phyloP scores from a whole-genome alignment of 2,797 vertebrate species.

The Bradypodion pumilum region DNA sequence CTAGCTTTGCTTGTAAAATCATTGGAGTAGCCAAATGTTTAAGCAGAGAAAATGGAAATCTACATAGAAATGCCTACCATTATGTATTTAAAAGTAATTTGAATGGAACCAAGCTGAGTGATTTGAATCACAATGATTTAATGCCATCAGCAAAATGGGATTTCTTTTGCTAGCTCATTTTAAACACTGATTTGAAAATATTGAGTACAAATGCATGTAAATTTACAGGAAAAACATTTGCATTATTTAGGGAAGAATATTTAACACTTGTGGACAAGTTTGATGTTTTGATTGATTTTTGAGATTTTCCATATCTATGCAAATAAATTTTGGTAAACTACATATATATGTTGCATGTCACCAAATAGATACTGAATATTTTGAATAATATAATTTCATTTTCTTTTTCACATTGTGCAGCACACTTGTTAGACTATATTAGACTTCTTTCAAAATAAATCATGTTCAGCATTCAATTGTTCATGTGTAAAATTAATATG shows the following conservation, averaged over 20 bases:
- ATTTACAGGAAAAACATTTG: neutral
- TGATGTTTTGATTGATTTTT: neutral
- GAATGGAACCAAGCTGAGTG: neutral
- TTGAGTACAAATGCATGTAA: neutral
- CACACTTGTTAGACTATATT: neutral
- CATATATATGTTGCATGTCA: neutral
- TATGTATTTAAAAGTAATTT: neutral
- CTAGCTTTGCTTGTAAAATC: conserved; percentile 45
- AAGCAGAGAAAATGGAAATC: neutral
- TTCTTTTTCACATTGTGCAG: neutral
- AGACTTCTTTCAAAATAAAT: neutral
- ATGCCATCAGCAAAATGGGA: neutral
- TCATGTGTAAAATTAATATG: neutral
- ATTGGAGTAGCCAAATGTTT: conserved; percentile 11
- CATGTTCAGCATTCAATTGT: neutral
- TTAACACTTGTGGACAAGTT: neutral
- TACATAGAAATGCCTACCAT: neutral
- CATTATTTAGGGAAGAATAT: neutral
- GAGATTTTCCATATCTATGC: neutral
- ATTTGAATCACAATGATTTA: conserved; percentile 18
- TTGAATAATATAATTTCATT: neutral
- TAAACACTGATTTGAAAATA: neutral
- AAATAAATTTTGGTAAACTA: neutral
- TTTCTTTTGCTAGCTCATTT: neutral
- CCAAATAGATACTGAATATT: neutral